Conservation (phyloP, 2,888 invertebrate genomes). For the Uloborus plumipes region DNA sequence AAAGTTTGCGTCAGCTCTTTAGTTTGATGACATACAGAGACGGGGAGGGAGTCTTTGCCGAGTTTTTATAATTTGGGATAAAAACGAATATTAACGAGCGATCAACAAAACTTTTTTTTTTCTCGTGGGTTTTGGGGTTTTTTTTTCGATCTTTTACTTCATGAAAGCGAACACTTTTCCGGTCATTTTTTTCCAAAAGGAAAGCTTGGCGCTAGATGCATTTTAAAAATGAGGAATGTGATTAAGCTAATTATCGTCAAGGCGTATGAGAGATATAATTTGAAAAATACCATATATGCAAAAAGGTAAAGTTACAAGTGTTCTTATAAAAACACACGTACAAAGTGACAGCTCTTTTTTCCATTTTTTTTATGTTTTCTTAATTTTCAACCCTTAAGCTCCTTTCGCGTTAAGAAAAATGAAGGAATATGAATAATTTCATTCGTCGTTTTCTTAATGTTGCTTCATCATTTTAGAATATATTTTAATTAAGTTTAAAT, state of each 20-base stretch:
- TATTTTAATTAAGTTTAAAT: too few relatives aligned
- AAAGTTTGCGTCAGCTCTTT: background rate
- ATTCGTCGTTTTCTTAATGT: too few relatives aligned
- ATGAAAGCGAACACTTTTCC: too few relatives aligned
- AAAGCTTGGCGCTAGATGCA: background rate
- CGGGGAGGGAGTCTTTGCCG: background rate
- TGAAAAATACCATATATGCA: background rate
- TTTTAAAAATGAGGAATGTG: conserved; percentile 10
- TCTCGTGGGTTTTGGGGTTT: background rate
- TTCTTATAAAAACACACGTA: too few relatives aligned
- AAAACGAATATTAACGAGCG: conserved; percentile 25
- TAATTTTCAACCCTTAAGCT: too few relatives aligned
- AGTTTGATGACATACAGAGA: conserved; percentile 2
- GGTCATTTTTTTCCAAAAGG: background rate
- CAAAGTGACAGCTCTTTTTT: too few relatives aligned
- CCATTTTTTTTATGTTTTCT: too few relatives aligned
- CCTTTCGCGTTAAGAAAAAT: too few relatives aligned
- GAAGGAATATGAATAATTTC: too few relatives aligned
- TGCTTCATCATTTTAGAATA: too few relatives aligned
- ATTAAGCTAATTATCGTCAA: conserved; percentile 14
- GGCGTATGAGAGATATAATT: background rate
- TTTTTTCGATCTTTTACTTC: background rate
- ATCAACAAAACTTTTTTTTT: conserved; percentile 10
- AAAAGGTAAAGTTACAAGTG: background rate
- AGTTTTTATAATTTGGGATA: conserved; percentile 1